Evolutionary conservation across 2,888 invertebrate genomes (phyloP), one percentile per base, ranked within the genome.

Genomic region (Agriotes lineatus): DNA sequence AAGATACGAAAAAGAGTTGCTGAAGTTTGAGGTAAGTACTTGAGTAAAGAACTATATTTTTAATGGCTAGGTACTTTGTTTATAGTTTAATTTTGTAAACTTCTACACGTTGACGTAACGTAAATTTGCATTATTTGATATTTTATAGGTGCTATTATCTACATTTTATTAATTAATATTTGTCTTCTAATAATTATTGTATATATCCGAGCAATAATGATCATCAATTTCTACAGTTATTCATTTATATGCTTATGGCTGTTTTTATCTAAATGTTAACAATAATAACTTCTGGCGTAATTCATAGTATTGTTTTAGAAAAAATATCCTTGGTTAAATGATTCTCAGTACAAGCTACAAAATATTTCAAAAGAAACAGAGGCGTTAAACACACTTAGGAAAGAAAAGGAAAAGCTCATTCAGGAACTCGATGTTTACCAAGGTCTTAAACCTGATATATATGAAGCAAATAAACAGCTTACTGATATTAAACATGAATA

Each of bases 391-490:
- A 70, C 62, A 25, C 72, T 81, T 58, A 74, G 75, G 68, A 76
- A 77, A 22, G 76, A 78, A 57, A 80, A 79, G 62, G 76, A 78
- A 18, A 75, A 76, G 64, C 74, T 83, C 66, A 37, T 75, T 14
- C 74, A 78, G 65, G 80, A 82, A 70, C 69, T 82, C 22, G 76
- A 76, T 14, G 62, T 72, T 25, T 83, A 80, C 71, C 71, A 78
- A 67, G 79, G 77, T 19, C 71, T 83, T 20, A 80, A 79, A 71
- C 82, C 82, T 16, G 79, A 82, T 72, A 72, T 83, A 7, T 73
- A 73, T 60, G 78, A 81, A 72, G 83, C 83, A n/a, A 74, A 72
- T 18, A 74, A 78, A 72, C 81, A 82, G 72, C 71, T 82, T 48
- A 74, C 75, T 22, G 71, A 77, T 62, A 66, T 81, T 52, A 82